Conservation (phyloP, 1,140 invertebrate species). For the Rhopalosiphum padi region DNA sequence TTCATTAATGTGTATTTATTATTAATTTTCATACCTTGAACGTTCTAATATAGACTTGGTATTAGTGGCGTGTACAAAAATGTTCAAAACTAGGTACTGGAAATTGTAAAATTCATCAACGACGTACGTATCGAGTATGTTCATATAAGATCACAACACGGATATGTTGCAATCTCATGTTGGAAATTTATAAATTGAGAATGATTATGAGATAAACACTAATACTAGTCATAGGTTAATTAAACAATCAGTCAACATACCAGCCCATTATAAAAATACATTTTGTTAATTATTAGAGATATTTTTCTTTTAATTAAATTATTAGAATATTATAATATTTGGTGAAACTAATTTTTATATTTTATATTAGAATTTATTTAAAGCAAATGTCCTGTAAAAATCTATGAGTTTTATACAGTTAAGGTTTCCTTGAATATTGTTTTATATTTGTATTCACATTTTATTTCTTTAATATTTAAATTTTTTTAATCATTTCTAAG, state of each 20-base stretch:
- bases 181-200: background rate
- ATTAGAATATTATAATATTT: background rate
- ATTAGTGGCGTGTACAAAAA: background rate
- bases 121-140: background rate
- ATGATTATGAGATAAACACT: background rate
- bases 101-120: background rate
- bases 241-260: background rate
- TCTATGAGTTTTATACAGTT: background rate
- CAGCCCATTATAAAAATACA: background rate
- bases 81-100: background rate
- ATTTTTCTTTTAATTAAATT: background rate
- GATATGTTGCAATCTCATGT: background rate
- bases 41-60: background rate
- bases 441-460: background rate
- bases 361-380: background rate
- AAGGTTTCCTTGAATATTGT: background rate
- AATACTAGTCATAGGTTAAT: background rate
- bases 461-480: background rate
- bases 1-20: constrained; percentile 18
- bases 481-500: background rate
- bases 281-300: background rate
- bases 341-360: background rate
- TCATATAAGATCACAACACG: background rate
- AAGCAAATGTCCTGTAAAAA: background rate
- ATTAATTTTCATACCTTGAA: background rate